phyloP scores from a whole-genome alignment of 35 echinoderm and acorn worm genomes.

The Hemicentrotus pulcherrimus region DNA sequence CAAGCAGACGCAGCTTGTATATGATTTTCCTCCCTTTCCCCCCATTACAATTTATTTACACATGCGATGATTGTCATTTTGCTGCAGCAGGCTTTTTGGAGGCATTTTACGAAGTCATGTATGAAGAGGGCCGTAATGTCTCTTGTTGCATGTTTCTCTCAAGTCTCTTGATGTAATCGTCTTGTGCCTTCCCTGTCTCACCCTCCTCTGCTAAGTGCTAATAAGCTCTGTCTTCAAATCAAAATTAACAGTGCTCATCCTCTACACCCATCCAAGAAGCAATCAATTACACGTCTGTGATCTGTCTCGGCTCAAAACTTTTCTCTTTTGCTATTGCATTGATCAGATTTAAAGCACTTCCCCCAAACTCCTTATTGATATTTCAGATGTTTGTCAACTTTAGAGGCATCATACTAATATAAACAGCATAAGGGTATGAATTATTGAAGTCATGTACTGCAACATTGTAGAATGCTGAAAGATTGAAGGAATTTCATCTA shows the following conservation, averaged over 20 bases:
- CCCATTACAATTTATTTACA: too few species aligned
- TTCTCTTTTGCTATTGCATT: background rate
- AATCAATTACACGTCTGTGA: background rate
- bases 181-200: background rate
- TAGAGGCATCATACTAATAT: background rate
- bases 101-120: too few species aligned
- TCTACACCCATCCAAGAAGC: background rate
- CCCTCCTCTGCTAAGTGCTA: background rate
- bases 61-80: too few species aligned
- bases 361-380: background rate
- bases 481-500: background rate
- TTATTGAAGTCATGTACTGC: background rate
- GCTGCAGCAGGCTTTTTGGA: too few species aligned
- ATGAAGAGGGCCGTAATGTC: too few species aligned
- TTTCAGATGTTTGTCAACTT: too few species aligned
- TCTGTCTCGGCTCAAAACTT: background rate
- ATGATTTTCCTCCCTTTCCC: too few species aligned
- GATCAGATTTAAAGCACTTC: background rate
- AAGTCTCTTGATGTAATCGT: background rate
- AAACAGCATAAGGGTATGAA: background rate
- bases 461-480: background rate
- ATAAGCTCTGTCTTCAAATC: background rate
- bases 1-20: too few species aligned
- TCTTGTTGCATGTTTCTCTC: background rate
- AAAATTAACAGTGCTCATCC: background rate